phyloP scores from a whole-genome alignment of 2,888 invertebrate species.

The Polyommatus iphigenia region DNA sequence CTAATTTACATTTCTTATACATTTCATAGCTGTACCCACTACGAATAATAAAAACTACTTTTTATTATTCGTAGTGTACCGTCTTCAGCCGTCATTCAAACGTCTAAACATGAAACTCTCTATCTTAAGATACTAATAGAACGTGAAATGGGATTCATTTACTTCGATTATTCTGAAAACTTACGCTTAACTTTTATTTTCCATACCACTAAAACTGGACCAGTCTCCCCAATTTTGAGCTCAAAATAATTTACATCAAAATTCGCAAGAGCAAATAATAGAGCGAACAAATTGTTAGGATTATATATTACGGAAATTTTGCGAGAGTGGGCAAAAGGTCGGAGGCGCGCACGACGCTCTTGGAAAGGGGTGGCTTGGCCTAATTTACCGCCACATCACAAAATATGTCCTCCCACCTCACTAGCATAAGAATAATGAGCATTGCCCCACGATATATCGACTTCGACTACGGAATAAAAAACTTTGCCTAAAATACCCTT shows the following conservation, averaged over 20 bases:
- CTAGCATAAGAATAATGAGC: slow-evolving; percentile 20
- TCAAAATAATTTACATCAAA: background rate
- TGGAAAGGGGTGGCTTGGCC: slow-evolving; percentile 18
- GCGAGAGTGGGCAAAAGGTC: background rate
- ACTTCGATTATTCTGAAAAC: no score
- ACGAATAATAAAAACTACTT: no score
- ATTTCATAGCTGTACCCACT: no score
- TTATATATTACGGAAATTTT: slow-evolving; percentile 5
- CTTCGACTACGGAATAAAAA: background rate
- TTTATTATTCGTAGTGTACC: no score
- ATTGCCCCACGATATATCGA: slow-evolving; percentile 2
- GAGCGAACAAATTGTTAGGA: slow-evolving; percentile 9
- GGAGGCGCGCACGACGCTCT: background rate
- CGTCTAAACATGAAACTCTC: no score
- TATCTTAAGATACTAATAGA: no score
- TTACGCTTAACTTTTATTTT: no score
- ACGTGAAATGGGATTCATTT: no score
- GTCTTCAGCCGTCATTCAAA: no score
- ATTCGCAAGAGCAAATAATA: background rate
- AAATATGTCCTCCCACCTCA: slow-evolving; percentile 27
- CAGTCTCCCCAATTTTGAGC: no score
- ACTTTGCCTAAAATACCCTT: background rate
- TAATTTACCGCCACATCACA: slow-evolving; percentile 24
- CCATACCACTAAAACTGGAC: no score
- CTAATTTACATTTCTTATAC: no score